Conservation (phyloP, 1,140 invertebrate genomes). For the Pseudomyrmex sp. region DNA sequence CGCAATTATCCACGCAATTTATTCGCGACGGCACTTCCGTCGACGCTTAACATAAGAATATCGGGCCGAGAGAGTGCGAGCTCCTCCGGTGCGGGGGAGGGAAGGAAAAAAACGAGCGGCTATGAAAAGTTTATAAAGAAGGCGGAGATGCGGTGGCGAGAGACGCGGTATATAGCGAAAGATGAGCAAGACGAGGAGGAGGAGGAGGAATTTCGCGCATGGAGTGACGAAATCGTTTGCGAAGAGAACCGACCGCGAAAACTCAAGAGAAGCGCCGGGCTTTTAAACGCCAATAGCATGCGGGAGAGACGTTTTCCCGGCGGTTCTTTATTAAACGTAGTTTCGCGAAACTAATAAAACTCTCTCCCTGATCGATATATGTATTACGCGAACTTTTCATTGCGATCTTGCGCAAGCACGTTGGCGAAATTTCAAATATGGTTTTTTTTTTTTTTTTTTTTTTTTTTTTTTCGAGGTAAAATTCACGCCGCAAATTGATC, state of each 20-base stretch:
- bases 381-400: background rate
- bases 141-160: background rate
- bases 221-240: slow-evolving; percentile 16
- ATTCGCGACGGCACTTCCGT: slow-evolving; percentile 41
- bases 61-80: slow-evolving; percentile 18
- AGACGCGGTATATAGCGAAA: background rate
- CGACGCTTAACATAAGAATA: slow-evolving; percentile 58
- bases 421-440: background rate
- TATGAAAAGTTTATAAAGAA: slow-evolving; percentile 39
- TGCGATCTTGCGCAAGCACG: background rate
- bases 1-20: slow-evolving; percentile 59
- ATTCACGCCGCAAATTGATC: background rate
- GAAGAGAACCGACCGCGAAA: background rate
- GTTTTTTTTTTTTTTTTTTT: background rate
- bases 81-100: background rate
- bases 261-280: background rate
- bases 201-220: background rate
- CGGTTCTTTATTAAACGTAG: no score
- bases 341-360: background rate
- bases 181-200: background rate
- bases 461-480: no score
- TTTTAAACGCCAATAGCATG: background rate
- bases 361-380: background rate
- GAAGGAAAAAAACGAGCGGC: slow-evolving; percentile 27
- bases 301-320: no score